A percentile compares a stretch with the other conserved stretches of the same genome.
Conservation (phyloP, 53 echinoderm and acorn worm species). For the Stichopus horrens region DNA sequence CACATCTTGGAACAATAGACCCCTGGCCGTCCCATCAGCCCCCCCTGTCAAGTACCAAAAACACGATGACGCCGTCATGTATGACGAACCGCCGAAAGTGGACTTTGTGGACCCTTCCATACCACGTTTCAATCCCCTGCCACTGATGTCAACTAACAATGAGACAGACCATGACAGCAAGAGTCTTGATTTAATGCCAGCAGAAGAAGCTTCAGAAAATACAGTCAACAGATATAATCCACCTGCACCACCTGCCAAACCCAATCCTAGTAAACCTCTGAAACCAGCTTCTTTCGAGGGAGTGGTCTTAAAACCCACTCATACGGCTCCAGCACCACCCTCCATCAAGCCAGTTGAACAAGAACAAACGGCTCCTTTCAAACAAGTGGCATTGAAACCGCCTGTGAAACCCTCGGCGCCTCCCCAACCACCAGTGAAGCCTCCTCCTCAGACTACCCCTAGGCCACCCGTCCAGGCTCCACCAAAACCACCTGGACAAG, state of each 20-base stretch:
- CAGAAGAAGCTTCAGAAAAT: not conserved
- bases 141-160: not conserved
- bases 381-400: conserved; percentile 2
- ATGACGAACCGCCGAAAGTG: conserved; percentile 30
- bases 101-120: conserved; percentile 35
- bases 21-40: not conserved
- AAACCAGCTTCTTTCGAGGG: not conserved
- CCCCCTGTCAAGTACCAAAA: conserved; percentile 15
- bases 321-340: not conserved
- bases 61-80: conserved; percentile 19
- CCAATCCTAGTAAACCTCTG: not conserved
- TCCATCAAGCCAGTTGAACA: not conserved
- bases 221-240: conserved; percentile 11
- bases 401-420: not conserved
- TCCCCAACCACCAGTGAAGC: not conserved
- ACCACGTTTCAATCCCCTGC: not conserved
- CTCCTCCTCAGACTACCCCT: not conserved
- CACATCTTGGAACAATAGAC: not conserved
- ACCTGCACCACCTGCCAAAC: conserved; percentile 19
- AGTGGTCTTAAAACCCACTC: not conserved
- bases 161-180: not conserved
- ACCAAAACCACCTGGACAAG: conserved; percentile 1
- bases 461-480: conserved; percentile 24
- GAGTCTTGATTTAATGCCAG: no score
- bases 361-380: conserved; percentile 17